Conservation (phyloP, 2,888 invertebrate species). For the Chaetogeoica ovagalla region DNA sequence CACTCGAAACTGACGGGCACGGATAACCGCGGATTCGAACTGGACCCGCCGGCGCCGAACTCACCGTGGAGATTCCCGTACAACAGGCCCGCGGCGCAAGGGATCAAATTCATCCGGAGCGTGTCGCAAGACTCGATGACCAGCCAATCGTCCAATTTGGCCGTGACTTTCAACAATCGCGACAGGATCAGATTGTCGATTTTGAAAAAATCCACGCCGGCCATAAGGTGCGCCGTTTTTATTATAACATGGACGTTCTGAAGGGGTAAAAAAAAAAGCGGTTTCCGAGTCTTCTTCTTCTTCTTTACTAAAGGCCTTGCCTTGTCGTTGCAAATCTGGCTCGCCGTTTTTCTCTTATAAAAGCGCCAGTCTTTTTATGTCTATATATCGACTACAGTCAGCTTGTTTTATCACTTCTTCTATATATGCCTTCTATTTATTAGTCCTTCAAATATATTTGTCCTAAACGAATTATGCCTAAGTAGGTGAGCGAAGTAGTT, state of each 20-base stretch:
- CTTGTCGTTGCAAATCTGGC: too few species aligned
- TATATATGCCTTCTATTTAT: too few species aligned
- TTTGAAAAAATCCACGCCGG: conserved; percentile 21
- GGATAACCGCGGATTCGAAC: conserved; percentile 73
- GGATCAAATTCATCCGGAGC: conserved; percentile 57
- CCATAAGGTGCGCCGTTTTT: conserved; percentile 3
- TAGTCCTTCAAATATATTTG: too few species aligned
- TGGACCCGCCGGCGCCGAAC: conserved; percentile 69
- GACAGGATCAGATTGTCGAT: conserved; percentile 38
- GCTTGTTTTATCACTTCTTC: too few species aligned
- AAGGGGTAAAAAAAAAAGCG: too few species aligned
- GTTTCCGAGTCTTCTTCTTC: too few species aligned
- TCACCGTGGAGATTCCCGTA: conserved; percentile 76
- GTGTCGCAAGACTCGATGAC: conserved; percentile 57
- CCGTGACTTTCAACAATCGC: conserved; percentile 53
- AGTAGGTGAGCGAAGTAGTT: too few species aligned
- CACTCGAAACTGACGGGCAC: conserved; percentile 62
- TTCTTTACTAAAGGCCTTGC: too few species aligned
- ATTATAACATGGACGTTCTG: neutral
- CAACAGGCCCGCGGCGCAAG: conserved; percentile 60
- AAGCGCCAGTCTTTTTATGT: too few species aligned
- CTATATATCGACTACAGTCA: too few species aligned
- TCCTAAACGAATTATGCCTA: too few species aligned
- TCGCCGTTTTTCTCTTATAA: too few species aligned
- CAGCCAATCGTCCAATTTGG: conserved; percentile 57